These are phyloP conservation scores for Oxycera nigricornis DNA, from an alignment of 2,888 invertebrate species.

Conservation along the genomic window DNA sequence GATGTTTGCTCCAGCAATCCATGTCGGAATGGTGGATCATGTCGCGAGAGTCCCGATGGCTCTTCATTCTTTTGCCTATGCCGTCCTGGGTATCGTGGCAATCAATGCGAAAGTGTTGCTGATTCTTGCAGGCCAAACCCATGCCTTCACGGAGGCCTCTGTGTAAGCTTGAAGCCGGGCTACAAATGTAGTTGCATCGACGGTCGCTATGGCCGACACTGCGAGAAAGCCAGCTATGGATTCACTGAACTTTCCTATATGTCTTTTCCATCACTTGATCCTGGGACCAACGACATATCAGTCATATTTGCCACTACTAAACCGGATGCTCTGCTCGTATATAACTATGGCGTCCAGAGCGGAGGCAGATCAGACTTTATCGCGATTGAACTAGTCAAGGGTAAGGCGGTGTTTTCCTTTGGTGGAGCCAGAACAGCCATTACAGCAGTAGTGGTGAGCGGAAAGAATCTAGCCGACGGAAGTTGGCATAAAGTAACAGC, in stretches of 20 bases:
- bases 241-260: conserved; percentile 90
- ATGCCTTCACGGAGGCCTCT: conserved; percentile 88
- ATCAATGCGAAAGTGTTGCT: conserved; percentile 85
- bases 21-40: conserved; percentile 90
- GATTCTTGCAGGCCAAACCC: conserved; percentile 93
- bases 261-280: conserved; percentile 84
- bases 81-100: conserved; percentile 88
- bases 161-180: conserved; percentile 86
- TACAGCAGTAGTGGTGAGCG: conserved; percentile 75
- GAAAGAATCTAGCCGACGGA: conserved; percentile 78
- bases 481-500: conserved; percentile 92
- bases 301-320: conserved; percentile 91
- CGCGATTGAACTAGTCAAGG: conserved; percentile 85
- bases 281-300: conserved; percentile 89
- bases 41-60: conserved; percentile 85
- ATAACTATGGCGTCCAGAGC: conserved; percentile 88
- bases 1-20: conserved; percentile 86
- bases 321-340: conserved; percentile 83
- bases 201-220: conserved; percentile 88
- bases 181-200: conserved; percentile 86
- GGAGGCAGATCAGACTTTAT: conserved; percentile 92
- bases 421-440: conserved; percentile 89
- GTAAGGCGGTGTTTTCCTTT: conserved; percentile 87
- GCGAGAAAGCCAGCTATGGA: conserved; percentile 88
- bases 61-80: conserved; percentile 92